Conservation (phyloP, 2,113 vertebrate species). For the Sinocyclocheilus grahami region DNA sequence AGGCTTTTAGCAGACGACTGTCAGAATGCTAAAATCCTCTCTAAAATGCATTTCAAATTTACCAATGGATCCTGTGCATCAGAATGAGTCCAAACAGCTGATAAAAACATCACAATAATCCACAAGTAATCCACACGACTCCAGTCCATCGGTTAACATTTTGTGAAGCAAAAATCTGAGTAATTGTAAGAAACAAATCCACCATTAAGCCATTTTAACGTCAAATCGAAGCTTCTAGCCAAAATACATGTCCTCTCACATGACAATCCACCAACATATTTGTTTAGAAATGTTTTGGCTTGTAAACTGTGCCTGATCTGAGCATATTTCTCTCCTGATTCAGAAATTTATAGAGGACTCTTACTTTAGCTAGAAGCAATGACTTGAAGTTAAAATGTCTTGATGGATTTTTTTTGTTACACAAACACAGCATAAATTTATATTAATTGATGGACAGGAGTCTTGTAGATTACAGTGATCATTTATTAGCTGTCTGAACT, state of each 20-base stretch:
- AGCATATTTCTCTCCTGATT: background rate
- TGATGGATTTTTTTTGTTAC: no score
- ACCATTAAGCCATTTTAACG: background rate
- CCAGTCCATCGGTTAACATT: background rate
- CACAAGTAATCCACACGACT: background rate
- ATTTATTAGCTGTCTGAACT: background rate
- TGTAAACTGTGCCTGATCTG: background rate
- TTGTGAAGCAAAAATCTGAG: background rate
- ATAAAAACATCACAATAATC: background rate
- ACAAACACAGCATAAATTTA: no score
- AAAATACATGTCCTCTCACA: background rate
- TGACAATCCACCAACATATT: background rate
- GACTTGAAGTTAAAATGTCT: no score
- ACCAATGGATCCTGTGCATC: no score
- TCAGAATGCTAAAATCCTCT: background rate
- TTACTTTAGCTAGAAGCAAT: no score
- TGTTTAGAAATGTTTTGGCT: no score
- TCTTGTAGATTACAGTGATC: background rate
- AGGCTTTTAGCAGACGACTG: background rate
- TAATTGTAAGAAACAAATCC: background rate
- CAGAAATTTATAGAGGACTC: background rate
- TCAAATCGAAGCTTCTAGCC: background rate
- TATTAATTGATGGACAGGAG: no score
- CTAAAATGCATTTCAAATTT: background rate
- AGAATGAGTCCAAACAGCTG: background rate